A percentile compares a stretch with the other conserved stretches of the same genome.
Evolutionary conservation across 2,888 invertebrate genomes (phyloP).

Genomic region (Willowsia nigromaculata): DNA sequence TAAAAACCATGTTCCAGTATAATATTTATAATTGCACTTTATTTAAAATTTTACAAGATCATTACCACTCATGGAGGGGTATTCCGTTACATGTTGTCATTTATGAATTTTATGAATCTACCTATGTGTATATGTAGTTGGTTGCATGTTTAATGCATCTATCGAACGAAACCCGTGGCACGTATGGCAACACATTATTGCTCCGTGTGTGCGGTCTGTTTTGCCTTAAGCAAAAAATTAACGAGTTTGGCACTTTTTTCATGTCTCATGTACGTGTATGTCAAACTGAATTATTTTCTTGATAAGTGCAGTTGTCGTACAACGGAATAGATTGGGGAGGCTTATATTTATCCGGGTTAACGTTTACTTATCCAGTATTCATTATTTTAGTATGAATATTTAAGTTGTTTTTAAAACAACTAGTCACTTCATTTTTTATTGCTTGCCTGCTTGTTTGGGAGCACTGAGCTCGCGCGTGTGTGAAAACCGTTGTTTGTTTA

Average conservation of each 20-base stretch:
- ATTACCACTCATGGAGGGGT: constrained; percentile 2
- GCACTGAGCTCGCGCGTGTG: neutral
- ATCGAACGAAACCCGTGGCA: neutral
- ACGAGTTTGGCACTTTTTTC: constrained; percentile 29
- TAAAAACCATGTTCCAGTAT: constrained; percentile 15
- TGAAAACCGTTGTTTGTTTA: neutral
- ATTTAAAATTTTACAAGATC: constrained; percentile 37
- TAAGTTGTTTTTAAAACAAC: neutral
- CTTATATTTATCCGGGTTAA: neutral
- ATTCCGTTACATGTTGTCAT: constrained; percentile 2
- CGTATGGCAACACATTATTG: neutral
- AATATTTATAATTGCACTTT: constrained; percentile 1
- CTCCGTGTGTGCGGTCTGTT: constrained; percentile 17
- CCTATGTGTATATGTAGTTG: neutral
- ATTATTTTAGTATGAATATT: constrained; percentile 4
- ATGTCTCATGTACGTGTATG: neutral
- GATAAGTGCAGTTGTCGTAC: constrained; percentile 14
- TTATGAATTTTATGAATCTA: too few species aligned
- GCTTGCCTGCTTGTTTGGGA: neutral
- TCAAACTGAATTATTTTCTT: constrained; percentile 34
- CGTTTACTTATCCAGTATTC: neutral
- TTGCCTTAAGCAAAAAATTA: neutral
- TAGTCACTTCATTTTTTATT: neutral
- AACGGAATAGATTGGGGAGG: constrained; percentile 34
- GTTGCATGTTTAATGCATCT: constrained; percentile 22